Base-by-base conservation (phyloP, 2,113 vertebrate genomes). In the Neolamprologus fasciatus region DNA sequence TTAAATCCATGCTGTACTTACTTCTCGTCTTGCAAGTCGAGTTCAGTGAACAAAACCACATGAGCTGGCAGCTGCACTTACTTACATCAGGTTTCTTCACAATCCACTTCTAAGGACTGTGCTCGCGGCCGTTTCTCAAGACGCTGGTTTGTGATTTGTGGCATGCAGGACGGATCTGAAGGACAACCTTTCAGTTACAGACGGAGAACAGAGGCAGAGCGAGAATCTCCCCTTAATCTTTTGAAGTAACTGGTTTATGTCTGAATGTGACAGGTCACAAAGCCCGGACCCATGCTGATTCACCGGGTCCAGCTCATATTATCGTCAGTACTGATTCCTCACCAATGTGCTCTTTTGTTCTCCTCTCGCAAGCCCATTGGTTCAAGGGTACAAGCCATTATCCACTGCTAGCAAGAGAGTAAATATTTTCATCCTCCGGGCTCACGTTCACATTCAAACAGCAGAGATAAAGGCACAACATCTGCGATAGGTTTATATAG, bases 1-100 rank as follows among this genome's bases (percentile, higher is more conserved):
- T 95, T 93, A 94, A 96, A 95, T 79, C 87, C 71, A 94, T 63
- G 89, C 91, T 93, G 90, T 91, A 86, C 88, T 86, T 8, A 85
- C 93, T 42, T 68, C 85, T 78, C 85, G 42, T 86, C 85, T 68
- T 68, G 73, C 35, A 55, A 92, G 82, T 81, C 19, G 37, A 89
- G 40, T 58, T 28, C 50, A 83, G 80, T 93, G 90, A 96, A 91
- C 84, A 85, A 92, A 97, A 96, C 95, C 96, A 96, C 93, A 94
- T 94, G 94, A 96, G 93, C 89, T 86, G 85, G 81, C 95, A 96
- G 92, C 94, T 94, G 95, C 88, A 93, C 87, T 87, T 91, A 93
- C 95, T 95, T 94, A 94, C 93, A 90, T 94, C 89, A 82, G 79
- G 87, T 95, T 94, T 86, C 90, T 85, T 89, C 83, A 61, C 90